Conservation (phyloP, 2,888 invertebrate species). For the Eupeodes latifasciatus region DNA sequence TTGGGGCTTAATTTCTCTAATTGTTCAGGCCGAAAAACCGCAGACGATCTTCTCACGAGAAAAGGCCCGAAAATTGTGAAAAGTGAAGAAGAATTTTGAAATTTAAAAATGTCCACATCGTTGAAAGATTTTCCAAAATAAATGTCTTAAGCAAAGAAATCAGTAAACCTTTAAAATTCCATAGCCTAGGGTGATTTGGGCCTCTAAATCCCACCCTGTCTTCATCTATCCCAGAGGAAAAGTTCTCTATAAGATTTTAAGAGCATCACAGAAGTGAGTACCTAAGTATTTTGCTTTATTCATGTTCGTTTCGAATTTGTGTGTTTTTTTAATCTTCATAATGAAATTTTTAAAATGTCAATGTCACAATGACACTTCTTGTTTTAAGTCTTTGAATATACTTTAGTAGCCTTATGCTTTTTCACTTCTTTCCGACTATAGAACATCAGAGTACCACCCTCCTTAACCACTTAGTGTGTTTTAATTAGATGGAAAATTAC, state of each 20-base stretch:
- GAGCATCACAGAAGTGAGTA: not conserved
- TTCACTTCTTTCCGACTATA: not conserved
- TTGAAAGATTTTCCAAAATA: too few species aligned
- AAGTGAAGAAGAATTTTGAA: too few species aligned
- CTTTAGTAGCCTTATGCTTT: not conserved
- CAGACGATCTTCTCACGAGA: too few species aligned
- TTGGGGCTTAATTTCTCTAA: too few species aligned
- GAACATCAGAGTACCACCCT: too few species aligned
- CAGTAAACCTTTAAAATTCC: not conserved
- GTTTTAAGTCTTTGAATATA: not conserved
- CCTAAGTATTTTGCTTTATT: slow-evolving; percentile 12
- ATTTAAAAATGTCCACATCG: too few species aligned
- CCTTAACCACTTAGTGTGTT: not conserved
- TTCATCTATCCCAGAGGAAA: not conserved
- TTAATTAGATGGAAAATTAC: slow-evolving; percentile 8
- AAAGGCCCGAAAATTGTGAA: too few species aligned
- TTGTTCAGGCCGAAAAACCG: too few species aligned
- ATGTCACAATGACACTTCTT: not conserved
- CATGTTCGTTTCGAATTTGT: not conserved
- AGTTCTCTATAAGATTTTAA: not conserved
- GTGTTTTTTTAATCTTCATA: slow-evolving; percentile 7
- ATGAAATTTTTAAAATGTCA: slow-evolving; percentile 13
- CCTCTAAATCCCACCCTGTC: not conserved
- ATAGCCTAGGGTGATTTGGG: too few species aligned
- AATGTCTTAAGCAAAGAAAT: too few species aligned